Evolutionary conservation across 2,113 vertebrate species (phyloP).

Genomic region (Grus americana): DNA sequence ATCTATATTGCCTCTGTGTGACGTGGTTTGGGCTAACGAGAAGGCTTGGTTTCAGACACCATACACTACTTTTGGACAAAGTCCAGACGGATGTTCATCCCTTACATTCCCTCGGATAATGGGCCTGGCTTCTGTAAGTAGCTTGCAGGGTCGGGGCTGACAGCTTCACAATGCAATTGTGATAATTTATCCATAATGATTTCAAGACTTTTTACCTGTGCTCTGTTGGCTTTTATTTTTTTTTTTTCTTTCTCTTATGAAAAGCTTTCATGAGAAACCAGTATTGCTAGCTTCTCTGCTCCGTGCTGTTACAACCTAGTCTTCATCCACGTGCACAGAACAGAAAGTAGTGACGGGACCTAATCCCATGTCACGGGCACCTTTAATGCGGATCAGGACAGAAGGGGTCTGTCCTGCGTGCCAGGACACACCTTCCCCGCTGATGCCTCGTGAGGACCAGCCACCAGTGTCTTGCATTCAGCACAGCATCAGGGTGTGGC

Average conservation of each 20-base stretch:
- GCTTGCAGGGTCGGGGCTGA: constrained; percentile 34
- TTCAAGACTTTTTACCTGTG: neutral
- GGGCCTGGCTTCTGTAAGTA: constrained; percentile 95
- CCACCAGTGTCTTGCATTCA: neutral
- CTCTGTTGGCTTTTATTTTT: neutral
- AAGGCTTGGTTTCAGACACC: constrained; percentile 99
- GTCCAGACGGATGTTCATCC: constrained; percentile 93
- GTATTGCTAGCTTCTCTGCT: neutral
- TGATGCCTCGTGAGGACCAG: neutral
- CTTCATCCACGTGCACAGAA: neutral
- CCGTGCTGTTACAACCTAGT: neutral
- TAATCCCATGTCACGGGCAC: neutral
- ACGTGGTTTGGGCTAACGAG: constrained; percentile 98
- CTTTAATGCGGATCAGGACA: neutral
- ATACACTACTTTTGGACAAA: constrained; percentile 93
- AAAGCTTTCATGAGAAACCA: neutral
- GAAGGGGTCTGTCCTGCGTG: neutral
- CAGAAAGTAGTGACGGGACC: neutral
- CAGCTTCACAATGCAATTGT: neutral
- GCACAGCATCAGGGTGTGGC: neutral
- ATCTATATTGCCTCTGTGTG: constrained; percentile 93
- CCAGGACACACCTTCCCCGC: neutral
- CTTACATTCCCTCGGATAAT: constrained; percentile 95
- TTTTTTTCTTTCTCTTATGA: neutral
- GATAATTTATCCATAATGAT: neutral